These are phyloP conservation scores for Macaria notata DNA, from an alignment of 2,888 invertebrate species.

Conservation along the genomic window DNA sequence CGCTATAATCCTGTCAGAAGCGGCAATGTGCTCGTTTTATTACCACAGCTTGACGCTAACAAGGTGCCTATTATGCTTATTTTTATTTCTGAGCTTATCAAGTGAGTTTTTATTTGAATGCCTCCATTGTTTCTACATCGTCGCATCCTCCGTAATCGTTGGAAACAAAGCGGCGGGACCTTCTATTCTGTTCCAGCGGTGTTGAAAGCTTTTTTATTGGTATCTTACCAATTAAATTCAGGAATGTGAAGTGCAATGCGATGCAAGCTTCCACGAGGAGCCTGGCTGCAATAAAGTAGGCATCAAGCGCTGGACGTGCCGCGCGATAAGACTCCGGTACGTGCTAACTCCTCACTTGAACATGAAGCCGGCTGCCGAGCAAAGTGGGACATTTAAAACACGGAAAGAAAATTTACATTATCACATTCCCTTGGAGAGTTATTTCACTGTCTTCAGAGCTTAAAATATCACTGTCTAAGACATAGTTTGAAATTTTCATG, in stretches of 20 bases:
- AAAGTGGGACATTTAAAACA: conserved; percentile 50
- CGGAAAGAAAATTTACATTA: conserved; percentile 54
- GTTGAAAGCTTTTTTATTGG: conserved; percentile 33
- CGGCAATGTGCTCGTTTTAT: conserved; percentile 15
- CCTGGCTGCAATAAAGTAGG: conserved; percentile 66
- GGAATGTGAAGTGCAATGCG: conserved; percentile 52
- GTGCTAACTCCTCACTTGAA: conserved; percentile 55
- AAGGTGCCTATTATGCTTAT: conserved; percentile 3
- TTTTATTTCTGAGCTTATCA: conserved; percentile 12
- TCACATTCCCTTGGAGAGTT: conserved; percentile 52
- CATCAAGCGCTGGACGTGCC: conserved; percentile 66
- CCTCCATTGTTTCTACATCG: conserved; percentile 9
- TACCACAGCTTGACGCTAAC: conserved; percentile 6
- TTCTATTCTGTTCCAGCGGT: conserved; percentile 16
- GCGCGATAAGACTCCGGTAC: conserved; percentile 59
- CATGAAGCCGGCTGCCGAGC: conserved; percentile 47
- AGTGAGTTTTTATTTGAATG: conserved; percentile 14
- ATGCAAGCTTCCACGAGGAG: conserved; percentile 49
- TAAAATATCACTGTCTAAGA: conserved; percentile 36
- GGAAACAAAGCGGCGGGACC: not conserved
- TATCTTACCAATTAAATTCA: conserved; percentile 45
- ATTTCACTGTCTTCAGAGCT: conserved; percentile 40
- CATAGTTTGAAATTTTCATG: conserved; percentile 30
- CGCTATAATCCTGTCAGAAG: conserved; percentile 10
- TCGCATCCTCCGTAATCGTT: conserved; percentile 4